Base-by-base conservation (phyloP, 2,888 invertebrate species). In the Rhagium mordax region DNA sequence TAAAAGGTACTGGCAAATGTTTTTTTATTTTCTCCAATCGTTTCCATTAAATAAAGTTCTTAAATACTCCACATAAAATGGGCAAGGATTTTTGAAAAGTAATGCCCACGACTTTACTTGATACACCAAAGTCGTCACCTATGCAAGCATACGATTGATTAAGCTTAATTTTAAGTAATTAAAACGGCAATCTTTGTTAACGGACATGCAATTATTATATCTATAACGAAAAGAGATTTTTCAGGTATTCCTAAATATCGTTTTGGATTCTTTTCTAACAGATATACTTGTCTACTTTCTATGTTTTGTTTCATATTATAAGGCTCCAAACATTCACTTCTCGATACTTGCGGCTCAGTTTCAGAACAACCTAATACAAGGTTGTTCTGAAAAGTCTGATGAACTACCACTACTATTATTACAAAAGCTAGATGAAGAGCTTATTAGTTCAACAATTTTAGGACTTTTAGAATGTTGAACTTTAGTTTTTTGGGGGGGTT, bases 361-460 rank as follows among this genome's bases (percentile, higher is more conserved):
- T 41, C 41, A 41, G 41, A 41, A 41, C 13, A 41, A 3, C 13
- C 41, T 41, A 13, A n/a, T n/a, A n/a, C n/a, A n/a, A n/a, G n/a
- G n/a, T n/a, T n/a, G 2, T 41, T 13, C 13, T 41, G 13, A 41
- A 41, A 41, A 51, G 5, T 16, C 20, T 6, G 18, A 51, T 20
- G 20, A 51, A 51, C 16, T 18, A 18, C 18, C 18, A 51, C 49
- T 51, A 51, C 49, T 51, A 51, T 51, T 51, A 51, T 51, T 51
- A 51, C 49, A 51, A 51, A 51, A 18, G 49, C 49, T 51, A 51
- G 49, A 51, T 51, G 18, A 51, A 20, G 49, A 51, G 49, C 49
- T 51, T n/a, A n/a, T n/a, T 1, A 51, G 49, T 51, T 18, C 49
- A 51, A 51, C 49, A 51, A 51, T 51, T 51, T 51, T 51, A 51